Evolutionary conservation across 2,113 vertebrate genomes (phyloP), one percentile per base, ranked within the genome.

Genomic region (Thamnophis sirtalis): DNA sequence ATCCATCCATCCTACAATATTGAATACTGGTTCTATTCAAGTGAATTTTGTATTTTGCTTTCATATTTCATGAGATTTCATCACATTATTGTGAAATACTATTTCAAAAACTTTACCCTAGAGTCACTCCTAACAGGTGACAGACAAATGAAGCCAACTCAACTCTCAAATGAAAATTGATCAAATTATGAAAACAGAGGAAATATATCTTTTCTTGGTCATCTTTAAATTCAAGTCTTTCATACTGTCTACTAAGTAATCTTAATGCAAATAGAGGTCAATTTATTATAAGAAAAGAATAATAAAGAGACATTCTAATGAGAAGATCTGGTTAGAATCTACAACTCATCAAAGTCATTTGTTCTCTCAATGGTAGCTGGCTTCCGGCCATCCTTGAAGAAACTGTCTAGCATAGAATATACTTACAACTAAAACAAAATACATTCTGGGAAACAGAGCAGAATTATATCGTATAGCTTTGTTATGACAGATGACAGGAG

Each of bases 181-280:
- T 19, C 4, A 50, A 86, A 58, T 48, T 60, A 28, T 28, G 48
- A 80, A 91, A 85, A 90, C 7, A 89, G 73, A 17, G 21, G 60
- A 84, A 90, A 58, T 22, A 38, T 11, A 50, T 93, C 43, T 21
- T 94, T 93, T n/a, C 60, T 88, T 93, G 54, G 9, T 60, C 55
- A 4, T 22, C 28, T 86, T 91, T 63, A 38, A 80, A 33, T 88
- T 92, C 11, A 89, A 73, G 1, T 88, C 22, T 80, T 88, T 26
- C 26, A 55, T 88, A 13, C 9, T 56, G 24, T 17, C 22, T n/a
- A 15, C 26, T 53, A n/a, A 60, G 80, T 92, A 10, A 80, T 43
- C 15, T 53, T 73, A 92, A 43, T 28, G 53, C 13, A 56, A 28
- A 87, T 0, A 26, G 26, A 89, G 93, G 21, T 93, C 13, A 91